Percentiles rank a stretch among this genome's conserved stretches.
These are phyloP conservation scores for Cecidostiba fungosa DNA, from an alignment of 2,888 invertebrate species.

Conservation along the genomic window DNA sequence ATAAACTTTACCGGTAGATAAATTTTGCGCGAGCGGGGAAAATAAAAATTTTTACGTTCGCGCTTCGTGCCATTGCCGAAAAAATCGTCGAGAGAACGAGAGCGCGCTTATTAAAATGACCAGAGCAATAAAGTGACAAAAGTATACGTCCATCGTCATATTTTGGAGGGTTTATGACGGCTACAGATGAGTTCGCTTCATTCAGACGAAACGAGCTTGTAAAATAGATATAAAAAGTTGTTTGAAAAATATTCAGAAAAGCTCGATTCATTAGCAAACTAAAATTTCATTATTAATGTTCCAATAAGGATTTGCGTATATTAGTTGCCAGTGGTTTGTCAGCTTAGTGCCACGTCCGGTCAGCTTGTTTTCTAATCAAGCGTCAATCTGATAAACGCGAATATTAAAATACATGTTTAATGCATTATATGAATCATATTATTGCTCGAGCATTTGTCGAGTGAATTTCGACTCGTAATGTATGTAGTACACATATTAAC, in stretches of 20 bases:
- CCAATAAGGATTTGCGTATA: background rate
- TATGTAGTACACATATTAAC: no score
- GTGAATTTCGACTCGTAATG: no score
- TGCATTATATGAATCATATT: no score
- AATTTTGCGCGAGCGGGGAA: conserved; percentile 22
- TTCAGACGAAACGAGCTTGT: background rate
- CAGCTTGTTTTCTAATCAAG: conserved; percentile 41
- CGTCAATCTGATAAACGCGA: conserved; percentile 29
- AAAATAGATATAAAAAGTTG: background rate
- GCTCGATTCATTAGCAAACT: background rate
- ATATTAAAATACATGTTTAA: background rate
- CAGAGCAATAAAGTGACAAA: background rate
- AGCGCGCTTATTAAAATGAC: conserved; percentile 17
- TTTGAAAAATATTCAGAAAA: conserved; percentile 9
- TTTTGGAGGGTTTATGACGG: background rate
- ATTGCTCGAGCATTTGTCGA: no score
- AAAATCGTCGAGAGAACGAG: conserved; percentile 8
- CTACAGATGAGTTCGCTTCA: background rate
- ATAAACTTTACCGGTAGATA: conserved; percentile 36
- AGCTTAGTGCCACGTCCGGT: conserved; percentile 53
- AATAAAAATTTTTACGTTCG: conserved; percentile 39
- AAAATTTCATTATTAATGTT: conserved; percentile 12
- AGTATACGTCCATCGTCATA: background rate
- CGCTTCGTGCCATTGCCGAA: background rate
- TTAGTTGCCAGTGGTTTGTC: conserved; percentile 44